Evolutionary conservation across 2,797 vertebrate genomes (phyloP).

Genomic region (Rhinophrynus dorsalis): DNA sequence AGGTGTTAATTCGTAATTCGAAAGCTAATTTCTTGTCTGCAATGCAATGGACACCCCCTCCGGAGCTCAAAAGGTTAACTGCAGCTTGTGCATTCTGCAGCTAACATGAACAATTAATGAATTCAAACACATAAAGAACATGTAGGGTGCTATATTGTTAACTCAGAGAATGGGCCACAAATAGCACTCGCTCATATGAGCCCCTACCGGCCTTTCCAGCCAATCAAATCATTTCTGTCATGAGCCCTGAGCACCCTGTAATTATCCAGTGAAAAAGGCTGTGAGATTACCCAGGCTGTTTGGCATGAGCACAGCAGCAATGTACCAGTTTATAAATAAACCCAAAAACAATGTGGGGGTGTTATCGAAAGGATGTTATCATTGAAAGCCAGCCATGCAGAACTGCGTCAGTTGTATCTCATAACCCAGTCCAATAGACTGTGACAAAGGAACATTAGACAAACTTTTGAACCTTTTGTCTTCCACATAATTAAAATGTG

Average conservation of each 20-base stretch:
- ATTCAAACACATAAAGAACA: slow-evolving; percentile 23
- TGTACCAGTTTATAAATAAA: slow-evolving; percentile 47
- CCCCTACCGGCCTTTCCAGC: slow-evolving; percentile 32
- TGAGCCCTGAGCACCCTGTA: slow-evolving; percentile 30
- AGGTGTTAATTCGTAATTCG: no score
- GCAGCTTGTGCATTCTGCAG: slow-evolving; percentile 12
- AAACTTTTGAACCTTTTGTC: slow-evolving; percentile 3
- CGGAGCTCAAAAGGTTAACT: no score
- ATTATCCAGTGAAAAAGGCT: slow-evolving; percentile 44
- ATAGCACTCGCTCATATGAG: slow-evolving; percentile 34
- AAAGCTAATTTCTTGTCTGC: no score
- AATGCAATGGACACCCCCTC: no score
- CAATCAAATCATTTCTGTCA: slow-evolving; percentile 41
- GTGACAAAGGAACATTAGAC: background rate
- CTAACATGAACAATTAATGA: slow-evolving; percentile 21
- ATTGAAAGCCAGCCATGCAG: slow-evolving; percentile 22
- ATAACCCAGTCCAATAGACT: slow-evolving; percentile 5
- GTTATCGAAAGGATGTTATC: slow-evolving; percentile 27
- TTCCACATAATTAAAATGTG: background rate
- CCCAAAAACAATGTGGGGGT: slow-evolving; percentile 18
- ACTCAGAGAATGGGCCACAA: slow-evolving; percentile 30
- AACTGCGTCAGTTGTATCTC: slow-evolving; percentile 4
- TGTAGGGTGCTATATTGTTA: slow-evolving; percentile 22
- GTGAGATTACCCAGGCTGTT: slow-evolving; percentile 36
- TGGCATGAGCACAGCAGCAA: slow-evolving; percentile 46